Conservation (phyloP, 2,797 vertebrate species). For the Gymnoscopelus microlampas region DNA sequence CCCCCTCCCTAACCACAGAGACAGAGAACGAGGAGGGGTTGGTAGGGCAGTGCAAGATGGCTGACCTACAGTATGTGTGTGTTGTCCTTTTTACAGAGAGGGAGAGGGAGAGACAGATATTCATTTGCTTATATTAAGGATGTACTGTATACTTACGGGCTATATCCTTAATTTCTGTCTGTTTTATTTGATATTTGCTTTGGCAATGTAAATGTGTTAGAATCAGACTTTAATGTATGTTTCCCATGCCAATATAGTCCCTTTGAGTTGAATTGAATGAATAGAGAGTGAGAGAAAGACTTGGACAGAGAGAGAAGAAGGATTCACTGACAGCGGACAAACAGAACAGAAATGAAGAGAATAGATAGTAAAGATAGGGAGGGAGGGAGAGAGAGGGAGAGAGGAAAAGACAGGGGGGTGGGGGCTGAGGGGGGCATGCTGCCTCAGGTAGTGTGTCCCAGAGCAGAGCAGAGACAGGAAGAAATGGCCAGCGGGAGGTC, state of each 20-base stretch:
- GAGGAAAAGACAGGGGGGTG: slow-evolving; percentile 3
- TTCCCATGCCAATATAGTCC: too few species aligned
- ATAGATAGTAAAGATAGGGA: background rate
- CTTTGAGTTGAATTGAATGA: background rate
- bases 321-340: slow-evolving; percentile 3
- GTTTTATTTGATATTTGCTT: too few species aligned
- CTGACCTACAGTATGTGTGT: background rate
- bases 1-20: background rate
- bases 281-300: background rate
- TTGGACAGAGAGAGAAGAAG: slow-evolving; percentile 5
- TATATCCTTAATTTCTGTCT: too few species aligned
- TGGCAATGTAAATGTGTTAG: too few species aligned
- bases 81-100: background rate
- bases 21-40: background rate
- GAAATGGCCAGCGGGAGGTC: slow-evolving; percentile 70
- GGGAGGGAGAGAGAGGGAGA: slow-evolving; percentile 8
- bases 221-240: too few species aligned
- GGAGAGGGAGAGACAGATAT: background rate
- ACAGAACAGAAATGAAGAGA: background rate
- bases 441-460: slow-evolving; percentile 58
- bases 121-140: too few species aligned
- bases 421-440: background rate
- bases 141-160: too few species aligned
- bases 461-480: slow-evolving; percentile 64
- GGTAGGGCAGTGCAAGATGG: background rate